Base-by-base conservation (phyloP, 2,113 vertebrate genomes). In the Perca schrenkii region DNA sequence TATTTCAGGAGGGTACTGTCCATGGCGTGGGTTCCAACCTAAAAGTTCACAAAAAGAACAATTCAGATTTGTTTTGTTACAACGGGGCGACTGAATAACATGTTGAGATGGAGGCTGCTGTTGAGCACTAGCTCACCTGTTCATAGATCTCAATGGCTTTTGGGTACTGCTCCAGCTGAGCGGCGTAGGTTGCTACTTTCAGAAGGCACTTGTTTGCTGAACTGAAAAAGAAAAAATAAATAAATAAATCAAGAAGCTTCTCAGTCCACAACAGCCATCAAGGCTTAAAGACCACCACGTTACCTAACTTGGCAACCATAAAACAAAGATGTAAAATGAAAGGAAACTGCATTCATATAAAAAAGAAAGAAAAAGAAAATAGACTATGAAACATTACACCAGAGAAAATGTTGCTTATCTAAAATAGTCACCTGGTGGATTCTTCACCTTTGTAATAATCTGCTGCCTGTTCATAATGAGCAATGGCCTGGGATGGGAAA, bases 391-490 rank as follows among this genome's bases (percentile, higher is more conserved):
- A 16, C 15, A 10, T 28, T 15, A 58, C 56, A 53, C 52, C 13
- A 46, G 2, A 68, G 17, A 52, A 21, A 75, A n/a, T 25, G 31
- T 4, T 16, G 12, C 25, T 63, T 0, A 49, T 34, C 12, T 88
- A 95, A 81, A 79, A 74, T 11, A 83, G 4, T 91, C 62, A 91
- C 97, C 97, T 99, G 88, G 96, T 97, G 56, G 97, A 98, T 74
- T 98, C 97, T 91, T 98, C 97, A 22, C 97, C 97, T 93, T 97
- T 98, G 92, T 99, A 98, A 93, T 98, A 97, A 90, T 98, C 97
- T 15, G 96, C 97, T 5, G 97, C 96, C 90, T 97, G 97, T 91
- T 98, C 97, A 3, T 97, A 98, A 91, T 99, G 97, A 65, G 97
- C 97, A 6, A 98, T 94, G 2, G 97, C 97, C 96, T 97, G 71